Evolutionary conservation across 2,797 vertebrate genomes (phyloP).

Genomic region (Arrhamphus sclerolepis): DNA sequence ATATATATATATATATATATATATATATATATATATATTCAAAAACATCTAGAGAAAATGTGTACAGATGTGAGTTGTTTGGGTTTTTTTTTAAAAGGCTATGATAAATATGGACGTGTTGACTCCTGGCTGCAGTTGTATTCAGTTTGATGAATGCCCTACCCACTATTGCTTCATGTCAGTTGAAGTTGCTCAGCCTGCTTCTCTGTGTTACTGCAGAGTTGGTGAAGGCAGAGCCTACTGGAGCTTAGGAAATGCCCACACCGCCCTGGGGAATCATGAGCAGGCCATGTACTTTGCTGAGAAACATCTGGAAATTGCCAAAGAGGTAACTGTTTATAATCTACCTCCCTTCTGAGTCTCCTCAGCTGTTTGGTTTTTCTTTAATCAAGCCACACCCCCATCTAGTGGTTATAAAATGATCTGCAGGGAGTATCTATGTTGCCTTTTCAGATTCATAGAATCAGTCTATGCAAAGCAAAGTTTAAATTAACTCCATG

Average conservation of each 20-base stretch:
- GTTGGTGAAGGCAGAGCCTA: conserved; percentile 96
- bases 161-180: conserved; percentile 35
- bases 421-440: conserved; percentile 20
- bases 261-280: conserved; percentile 94
- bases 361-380: conserved; percentile 5
- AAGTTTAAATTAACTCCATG: background rate
- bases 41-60: too few relatives aligned
- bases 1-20: background rate
- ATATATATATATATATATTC: background rate
- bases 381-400: conserved; percentile 16
- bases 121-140: background rate
- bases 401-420: conserved; percentile 53
- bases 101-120: background rate
- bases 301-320: conserved; percentile 96
- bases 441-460: too few relatives aligned
- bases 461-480: too few relatives aligned
- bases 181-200: conserved; percentile 40
- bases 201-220: conserved; percentile 75
- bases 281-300: conserved; percentile 93
- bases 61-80: background rate
- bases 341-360: conserved; percentile 28
- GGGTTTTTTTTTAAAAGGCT: too few relatives aligned
- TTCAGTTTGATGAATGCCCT: conserved; percentile 2
- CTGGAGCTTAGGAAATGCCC: conserved; percentile 97
- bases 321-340: conserved; percentile 87